These are phyloP conservation scores for Eumaeus atala DNA, from an alignment of 1,140 invertebrate species.

Conservation along the genomic window DNA sequence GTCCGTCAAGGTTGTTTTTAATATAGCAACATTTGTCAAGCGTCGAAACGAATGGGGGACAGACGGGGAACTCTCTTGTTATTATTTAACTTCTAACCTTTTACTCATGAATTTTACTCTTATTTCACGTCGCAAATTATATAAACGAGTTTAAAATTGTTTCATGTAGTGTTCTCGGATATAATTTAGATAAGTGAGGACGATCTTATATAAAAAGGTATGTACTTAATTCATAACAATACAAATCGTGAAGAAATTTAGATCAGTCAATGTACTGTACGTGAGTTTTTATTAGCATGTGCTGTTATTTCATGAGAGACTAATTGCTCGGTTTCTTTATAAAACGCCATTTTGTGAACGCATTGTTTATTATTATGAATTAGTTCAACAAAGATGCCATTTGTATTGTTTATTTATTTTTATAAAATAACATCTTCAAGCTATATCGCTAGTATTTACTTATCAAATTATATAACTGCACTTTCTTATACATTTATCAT, in stretches of 20 bases:
- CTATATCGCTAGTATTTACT: background rate
- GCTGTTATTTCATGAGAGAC: slow-evolving; percentile 49
- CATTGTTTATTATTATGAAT: slow-evolving; percentile 8
- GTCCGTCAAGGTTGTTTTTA: background rate
- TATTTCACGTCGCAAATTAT: slow-evolving; percentile 42
- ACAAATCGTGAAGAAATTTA: slow-evolving; percentile 35
- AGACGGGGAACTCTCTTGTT: slow-evolving; percentile 36
- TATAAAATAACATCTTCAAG: background rate
- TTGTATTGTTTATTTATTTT: too few relatives aligned
- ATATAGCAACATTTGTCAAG: slow-evolving; percentile 22
- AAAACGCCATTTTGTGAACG: slow-evolving; percentile 46
- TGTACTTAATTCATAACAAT: slow-evolving; percentile 42
- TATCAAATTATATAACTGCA: slow-evolving; percentile 17
- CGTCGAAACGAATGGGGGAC: slow-evolving; percentile 30
- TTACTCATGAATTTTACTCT: slow-evolving; percentile 46
- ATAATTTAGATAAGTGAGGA: slow-evolving; percentile 18
- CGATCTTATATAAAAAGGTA: slow-evolving; percentile 28
- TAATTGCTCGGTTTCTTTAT: slow-evolving; percentile 44
- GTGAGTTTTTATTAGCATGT: slow-evolving; percentile 51
- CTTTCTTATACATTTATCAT: slow-evolving; percentile 9
- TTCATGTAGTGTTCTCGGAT: slow-evolving; percentile 20
- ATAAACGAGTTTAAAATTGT: slow-evolving; percentile 27
- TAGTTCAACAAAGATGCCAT: too few relatives aligned
- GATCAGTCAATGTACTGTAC: slow-evolving; percentile 34
- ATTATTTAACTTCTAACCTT: slow-evolving; percentile 57